A percentile compares a stretch with the other conserved stretches of the same genome.
phyloP scores from a whole-genome alignment of 2,797 vertebrate species.

The Stomatorhinus walkeri region DNA sequence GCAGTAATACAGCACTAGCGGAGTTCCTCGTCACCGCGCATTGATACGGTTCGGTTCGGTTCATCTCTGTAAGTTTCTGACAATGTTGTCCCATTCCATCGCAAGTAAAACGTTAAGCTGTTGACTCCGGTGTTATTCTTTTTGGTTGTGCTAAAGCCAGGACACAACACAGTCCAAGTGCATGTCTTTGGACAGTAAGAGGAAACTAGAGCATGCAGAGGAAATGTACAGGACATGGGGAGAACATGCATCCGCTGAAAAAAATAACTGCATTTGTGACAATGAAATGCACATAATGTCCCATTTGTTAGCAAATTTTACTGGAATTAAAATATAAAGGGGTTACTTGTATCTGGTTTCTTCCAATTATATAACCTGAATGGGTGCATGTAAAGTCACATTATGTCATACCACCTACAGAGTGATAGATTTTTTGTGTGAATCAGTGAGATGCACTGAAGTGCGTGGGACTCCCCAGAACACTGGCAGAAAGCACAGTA shows the following conservation, averaged over 20 bases:
- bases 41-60: no score
- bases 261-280: neutral
- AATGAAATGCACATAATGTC: neutral
- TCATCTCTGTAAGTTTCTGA: no score
- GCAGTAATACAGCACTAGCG: no score
- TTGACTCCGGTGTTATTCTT: no score
- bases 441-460: neutral
- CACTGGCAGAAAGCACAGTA: constrained; percentile 6
- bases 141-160: no score
- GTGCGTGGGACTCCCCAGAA: constrained; percentile 8
- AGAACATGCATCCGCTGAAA: neutral
- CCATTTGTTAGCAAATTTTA: neutral
- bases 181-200: neutral
- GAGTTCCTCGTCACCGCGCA: no score
- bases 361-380: constrained; percentile 11
- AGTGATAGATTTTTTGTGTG: constrained; percentile 8
- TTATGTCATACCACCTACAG: constrained; percentile 12
- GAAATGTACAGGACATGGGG: neutral
- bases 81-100: no score
- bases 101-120: no score
- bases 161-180: neutral
- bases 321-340: neutral
- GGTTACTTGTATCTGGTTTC: neutral
- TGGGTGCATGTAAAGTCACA: neutral
- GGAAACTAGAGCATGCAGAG: neutral